Base-by-base conservation (phyloP, 2,888 invertebrate species). In the Erebia palarica region DNA sequence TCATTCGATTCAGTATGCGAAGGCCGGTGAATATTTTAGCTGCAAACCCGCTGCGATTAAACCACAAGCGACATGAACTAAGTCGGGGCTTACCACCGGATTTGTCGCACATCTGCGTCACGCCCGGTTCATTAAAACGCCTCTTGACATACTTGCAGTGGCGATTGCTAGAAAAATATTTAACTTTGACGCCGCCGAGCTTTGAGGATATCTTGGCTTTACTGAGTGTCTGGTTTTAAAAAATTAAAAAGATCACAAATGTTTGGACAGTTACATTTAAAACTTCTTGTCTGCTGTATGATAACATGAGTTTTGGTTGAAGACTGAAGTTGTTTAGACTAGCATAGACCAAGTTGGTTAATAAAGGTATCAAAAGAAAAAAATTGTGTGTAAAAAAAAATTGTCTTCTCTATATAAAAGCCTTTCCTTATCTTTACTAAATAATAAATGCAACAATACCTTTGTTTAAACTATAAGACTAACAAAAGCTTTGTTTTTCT, bases 31-130 rank as follows among this genome's bases (percentile, higher is more conserved):
- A 86, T 87, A 88, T 87, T 87, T 88, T 83, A 86, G 83, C 82
- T 79, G 82, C 75, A 81, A 80, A 79, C 74, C 79, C 76, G 75
- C 78, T 78, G 82, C 84, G 85, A 87, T 89, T 89, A 88, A 85
- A 80, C 77, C 74, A 66, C 70, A 71, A 71, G 73, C 77, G 82
- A 79, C 84, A 83, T 80, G 81, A 80, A 84, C 89, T 91, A 89
- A 91, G 88, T 86, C 87, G 77, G 79, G 84, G 88, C 83, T 91
- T 88, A 91, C 84, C 82, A 82, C 49, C 82, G 87, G 90, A 86
- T 90, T 89, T 86, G 70, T 71, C 73, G 78, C 79, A 81, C 78
- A 78, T 76, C 78, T 78, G 78, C 73, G 76, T 71, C 71, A 65
- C 69, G 66, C 83, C 84, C 85, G 82, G 82, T 82, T 84, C 78